Evolutionary conservation across 2,113 vertebrate species (phyloP), one percentile per base, ranked within the genome.

Genomic region (Pteronura brasiliensis): DNA sequence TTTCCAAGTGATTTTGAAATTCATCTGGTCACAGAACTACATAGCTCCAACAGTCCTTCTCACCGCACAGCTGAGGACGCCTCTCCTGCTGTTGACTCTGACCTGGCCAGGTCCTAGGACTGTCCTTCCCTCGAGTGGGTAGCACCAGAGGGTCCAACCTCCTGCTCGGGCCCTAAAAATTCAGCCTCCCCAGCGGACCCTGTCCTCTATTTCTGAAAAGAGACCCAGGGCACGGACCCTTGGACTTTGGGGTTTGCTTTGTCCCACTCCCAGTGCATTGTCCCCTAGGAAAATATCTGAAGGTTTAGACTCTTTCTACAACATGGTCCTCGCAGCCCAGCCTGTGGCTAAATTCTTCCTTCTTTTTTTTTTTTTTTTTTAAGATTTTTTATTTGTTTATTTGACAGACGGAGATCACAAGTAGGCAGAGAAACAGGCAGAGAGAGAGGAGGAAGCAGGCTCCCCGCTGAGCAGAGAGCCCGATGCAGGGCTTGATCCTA

Each of bases 41-140:
- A 14, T 4, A 20, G 1, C 7, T 25, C 4, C 4, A 4, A 84
- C 3, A 23, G 12, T 0, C 6, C 12, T 67, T 77, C 18, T 49
- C 3, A 52, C 7, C 20, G 44, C 7, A 77, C 7, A 79, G 52
- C 18, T 49, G 25, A 59, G 17, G n/a, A 27, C 0, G 18, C 6
- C 1, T 36, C 8, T 25, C 18, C 29, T 71, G 34, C 12, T 36
- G 7, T 23, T 31, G 2, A 52, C 67, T 83, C 44, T 69, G 31
- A 49, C 36, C 27, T 72, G n/a, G n/a, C 29, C 12, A 77, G 34
- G 29, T 80, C 83, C 76, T 36, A 88, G n/a, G 82, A 34, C 31
- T 80, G 2, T 1, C 1, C 7, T 18, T 81, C 29, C 15, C 15
- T 67, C 27, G 27, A 27, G 17, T 1, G 1, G 42, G 36, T 18